These are phyloP conservation scores for Scophthalmus maximus DNA, from an alignment of 2,113 vertebrate genomes.

Conservation along the genomic window DNA sequence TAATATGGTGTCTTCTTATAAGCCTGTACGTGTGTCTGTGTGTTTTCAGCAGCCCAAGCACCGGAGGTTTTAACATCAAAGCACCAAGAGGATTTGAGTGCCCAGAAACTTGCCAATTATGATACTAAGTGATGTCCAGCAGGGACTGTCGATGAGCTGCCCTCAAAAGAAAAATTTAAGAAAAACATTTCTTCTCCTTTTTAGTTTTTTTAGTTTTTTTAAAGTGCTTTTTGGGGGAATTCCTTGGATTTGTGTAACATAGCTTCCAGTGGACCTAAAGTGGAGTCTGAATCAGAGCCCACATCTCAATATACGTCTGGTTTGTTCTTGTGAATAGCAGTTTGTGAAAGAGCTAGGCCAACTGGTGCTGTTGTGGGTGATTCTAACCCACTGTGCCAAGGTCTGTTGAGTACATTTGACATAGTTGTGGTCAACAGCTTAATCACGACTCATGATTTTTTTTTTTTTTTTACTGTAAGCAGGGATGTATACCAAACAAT, in stretches of 20 bases:
- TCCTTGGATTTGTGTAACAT: slow-evolving; percentile 16
- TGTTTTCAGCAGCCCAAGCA: slow-evolving; percentile 55
- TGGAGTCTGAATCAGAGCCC: slow-evolving; percentile 14
- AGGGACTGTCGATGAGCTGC: slow-evolving; percentile 53
- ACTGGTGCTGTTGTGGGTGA: neutral
- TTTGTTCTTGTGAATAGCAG: slow-evolving; percentile 16
- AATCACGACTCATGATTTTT: slow-evolving; percentile 1
- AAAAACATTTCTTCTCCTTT: slow-evolving; percentile 8
- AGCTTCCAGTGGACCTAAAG: slow-evolving; percentile 9
- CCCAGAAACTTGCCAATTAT: slow-evolving; percentile 60
- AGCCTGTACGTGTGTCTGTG: slow-evolving; percentile 44
- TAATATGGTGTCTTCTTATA: slow-evolving; percentile 61
- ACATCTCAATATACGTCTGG: neutral
- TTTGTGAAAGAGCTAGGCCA: slow-evolving; percentile 4
- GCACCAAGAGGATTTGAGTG: slow-evolving; percentile 60
- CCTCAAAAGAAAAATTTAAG: slow-evolving; percentile 14
- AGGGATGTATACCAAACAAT: too few species aligned
- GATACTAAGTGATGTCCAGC: slow-evolving; percentile 66
- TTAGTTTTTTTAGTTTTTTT: too few species aligned
- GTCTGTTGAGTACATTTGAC: slow-evolving; percentile 23
- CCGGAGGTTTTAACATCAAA: slow-evolving; percentile 68
- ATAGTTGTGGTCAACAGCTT: neutral
- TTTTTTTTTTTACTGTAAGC: too few species aligned
- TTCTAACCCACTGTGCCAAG: slow-evolving; percentile 10
- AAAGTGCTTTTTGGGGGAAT: neutral